A percentile compares a stretch with the other conserved stretches of the same genome.
Evolutionary conservation across 2,113 vertebrate species (phyloP).

Genomic region (Colius striatus): DNA sequence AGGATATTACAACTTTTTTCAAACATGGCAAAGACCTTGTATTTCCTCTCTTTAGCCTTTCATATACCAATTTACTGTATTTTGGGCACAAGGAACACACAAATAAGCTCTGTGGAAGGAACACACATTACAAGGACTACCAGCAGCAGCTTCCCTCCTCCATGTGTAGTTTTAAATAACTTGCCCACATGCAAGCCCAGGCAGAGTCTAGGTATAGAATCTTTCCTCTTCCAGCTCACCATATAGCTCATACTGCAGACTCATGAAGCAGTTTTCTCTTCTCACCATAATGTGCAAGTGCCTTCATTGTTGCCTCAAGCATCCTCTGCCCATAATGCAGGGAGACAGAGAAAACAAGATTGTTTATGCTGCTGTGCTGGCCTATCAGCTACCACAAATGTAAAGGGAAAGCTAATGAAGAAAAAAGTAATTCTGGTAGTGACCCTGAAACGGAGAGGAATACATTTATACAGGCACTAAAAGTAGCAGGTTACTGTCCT

Average conservation of each 20-base stretch:
- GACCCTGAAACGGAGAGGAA: background rate
- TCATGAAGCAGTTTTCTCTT: background rate
- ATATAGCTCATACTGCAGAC: background rate
- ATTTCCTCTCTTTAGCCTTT: background rate
- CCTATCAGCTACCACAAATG: background rate
- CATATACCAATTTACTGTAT: background rate
- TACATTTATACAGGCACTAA: background rate
- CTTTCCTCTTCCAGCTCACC: background rate
- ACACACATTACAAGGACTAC: background rate
- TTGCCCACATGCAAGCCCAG: background rate
- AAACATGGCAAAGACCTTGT: background rate
- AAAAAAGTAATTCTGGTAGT: background rate
- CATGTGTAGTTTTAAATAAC: background rate
- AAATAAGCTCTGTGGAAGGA: background rate
- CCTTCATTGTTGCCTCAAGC: background rate
- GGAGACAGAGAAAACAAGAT: background rate
- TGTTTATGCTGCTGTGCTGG: background rate
- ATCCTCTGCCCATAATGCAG: background rate
- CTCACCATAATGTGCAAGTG: background rate
- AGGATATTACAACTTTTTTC: background rate
- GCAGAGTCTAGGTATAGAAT: background rate
- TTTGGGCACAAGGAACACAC: background rate
- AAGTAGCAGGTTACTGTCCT: background rate
- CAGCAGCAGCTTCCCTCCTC: background rate
- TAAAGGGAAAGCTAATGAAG: background rate